phyloP scores from a whole-genome alignment of 2,113 vertebrate genomes.

The Procavia capensis region DNA sequence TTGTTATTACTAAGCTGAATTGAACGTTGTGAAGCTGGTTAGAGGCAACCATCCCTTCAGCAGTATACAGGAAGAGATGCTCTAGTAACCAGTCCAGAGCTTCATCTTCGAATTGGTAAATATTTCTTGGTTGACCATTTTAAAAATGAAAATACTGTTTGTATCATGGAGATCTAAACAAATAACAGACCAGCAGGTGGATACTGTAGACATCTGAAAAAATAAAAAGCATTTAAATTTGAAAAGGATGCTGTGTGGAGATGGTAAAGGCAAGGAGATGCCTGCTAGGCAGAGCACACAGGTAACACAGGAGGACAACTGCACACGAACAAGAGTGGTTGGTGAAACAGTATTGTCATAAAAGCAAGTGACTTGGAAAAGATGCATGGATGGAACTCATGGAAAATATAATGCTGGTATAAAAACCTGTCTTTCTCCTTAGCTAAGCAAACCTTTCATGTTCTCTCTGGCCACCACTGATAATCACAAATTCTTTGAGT shows the following conservation, averaged over 20 bases:
- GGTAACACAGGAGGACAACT: neutral
- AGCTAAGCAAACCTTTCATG: neutral
- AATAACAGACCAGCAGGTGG: neutral
- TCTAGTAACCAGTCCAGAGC: neutral
- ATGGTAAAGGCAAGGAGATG: too few relatives aligned
- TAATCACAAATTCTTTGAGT: neutral
- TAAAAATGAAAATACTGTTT: neutral
- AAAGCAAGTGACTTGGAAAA: neutral
- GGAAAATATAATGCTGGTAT: neutral
- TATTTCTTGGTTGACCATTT: neutral
- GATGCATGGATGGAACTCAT: neutral
- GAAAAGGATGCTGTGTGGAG: neutral
- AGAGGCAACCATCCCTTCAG: neutral
- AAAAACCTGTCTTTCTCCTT: neutral
- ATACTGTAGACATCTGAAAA: neutral
- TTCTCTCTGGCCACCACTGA: neutral
- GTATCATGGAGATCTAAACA: neutral
- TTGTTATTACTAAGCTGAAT: neutral
- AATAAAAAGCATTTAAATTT: neutral
- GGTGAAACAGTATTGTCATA: neutral
- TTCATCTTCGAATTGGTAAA: neutral
- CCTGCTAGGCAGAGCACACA: neutral
- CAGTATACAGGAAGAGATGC: neutral
- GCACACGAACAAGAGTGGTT: neutral
- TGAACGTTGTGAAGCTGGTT: neutral